phyloP scores from a whole-genome alignment of 2,888 invertebrate species.

The Leptogaster cylindrica region DNA sequence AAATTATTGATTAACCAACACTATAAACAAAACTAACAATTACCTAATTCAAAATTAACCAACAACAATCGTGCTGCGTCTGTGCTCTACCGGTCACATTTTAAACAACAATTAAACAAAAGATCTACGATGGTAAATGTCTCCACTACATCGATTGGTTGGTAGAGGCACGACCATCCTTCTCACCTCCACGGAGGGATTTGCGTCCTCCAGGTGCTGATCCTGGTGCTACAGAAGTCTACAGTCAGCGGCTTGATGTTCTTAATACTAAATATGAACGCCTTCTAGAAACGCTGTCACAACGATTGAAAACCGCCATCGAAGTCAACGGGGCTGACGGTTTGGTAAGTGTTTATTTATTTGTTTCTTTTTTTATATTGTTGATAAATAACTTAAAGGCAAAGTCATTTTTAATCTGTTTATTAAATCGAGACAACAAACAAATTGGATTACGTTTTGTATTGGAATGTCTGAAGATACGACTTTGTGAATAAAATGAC shows the following conservation, averaged over 20 bases:
- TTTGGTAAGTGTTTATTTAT: constrained; percentile 57
- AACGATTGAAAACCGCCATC: constrained; percentile 61
- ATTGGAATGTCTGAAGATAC: neutral
- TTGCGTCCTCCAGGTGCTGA: constrained; percentile 58
- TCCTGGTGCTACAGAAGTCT: constrained; percentile 61
- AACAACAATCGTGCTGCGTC: neutral
- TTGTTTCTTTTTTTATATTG: constrained; percentile 34
- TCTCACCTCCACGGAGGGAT: constrained; percentile 61
- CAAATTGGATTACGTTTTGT: neutral
- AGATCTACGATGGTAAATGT: constrained; percentile 63
- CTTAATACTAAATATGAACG: constrained; percentile 62
- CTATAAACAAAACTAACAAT: constrained; percentile 32
- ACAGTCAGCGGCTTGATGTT: constrained; percentile 60
- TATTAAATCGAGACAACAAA: too few species aligned
- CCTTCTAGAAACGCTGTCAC: constrained; percentile 60
- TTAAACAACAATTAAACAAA: constrained; percentile 14
- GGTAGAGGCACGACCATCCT: constrained; percentile 61
- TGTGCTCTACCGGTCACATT: constrained; percentile 6
- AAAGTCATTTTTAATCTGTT: neutral
- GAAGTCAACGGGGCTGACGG: constrained; percentile 62
- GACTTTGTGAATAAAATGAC: neutral
- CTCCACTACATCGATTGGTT: constrained; percentile 62
- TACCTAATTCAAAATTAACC: constrained; percentile 40
- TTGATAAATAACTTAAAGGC: neutral
- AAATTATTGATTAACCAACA: constrained; percentile 24